Conservation (phyloP, 2,888 invertebrate species). For the Drosophila demipolita region DNA sequence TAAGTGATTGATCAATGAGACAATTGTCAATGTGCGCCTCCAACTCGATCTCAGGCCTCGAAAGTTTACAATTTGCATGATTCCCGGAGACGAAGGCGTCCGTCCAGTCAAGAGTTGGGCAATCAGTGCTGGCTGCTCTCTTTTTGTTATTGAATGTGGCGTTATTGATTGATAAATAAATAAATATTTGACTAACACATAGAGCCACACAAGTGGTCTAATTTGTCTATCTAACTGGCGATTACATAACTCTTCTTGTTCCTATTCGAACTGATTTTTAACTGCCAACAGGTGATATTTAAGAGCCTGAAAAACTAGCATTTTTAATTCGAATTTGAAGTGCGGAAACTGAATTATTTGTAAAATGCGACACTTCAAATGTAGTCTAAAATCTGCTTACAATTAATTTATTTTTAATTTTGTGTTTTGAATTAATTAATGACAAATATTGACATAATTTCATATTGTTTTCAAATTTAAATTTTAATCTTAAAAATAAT, state of each 20-base stretch:
- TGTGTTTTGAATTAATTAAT: neutral
- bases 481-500: neutral
- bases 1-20: constrained; percentile 83
- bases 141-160: constrained; percentile 49
- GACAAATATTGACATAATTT: neutral
- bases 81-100: constrained; percentile 37
- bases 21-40: constrained; percentile 63
- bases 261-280: constrained; percentile 8
- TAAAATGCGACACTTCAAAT: neutral
- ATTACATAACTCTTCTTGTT: constrained; percentile 62
- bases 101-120: constrained; percentile 41
- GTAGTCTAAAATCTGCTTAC: accelerated
- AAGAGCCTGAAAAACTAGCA: neutral
- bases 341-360: neutral
- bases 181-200: constrained; percentile 40
- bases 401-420: neutral
- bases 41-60: constrained; percentile 29
- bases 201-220: constrained; percentile 31
- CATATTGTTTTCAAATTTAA: neutral
- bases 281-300: constrained; percentile 2
- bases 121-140: constrained; percentile 48
- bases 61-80: constrained; percentile 74
- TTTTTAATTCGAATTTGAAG: neutral
- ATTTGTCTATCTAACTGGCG: constrained; percentile 35
- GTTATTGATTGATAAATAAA: constrained; percentile 69